Evolutionary conservation across 2,888 invertebrate species (phyloP).

Genomic region (Drosophila leonis): DNA sequence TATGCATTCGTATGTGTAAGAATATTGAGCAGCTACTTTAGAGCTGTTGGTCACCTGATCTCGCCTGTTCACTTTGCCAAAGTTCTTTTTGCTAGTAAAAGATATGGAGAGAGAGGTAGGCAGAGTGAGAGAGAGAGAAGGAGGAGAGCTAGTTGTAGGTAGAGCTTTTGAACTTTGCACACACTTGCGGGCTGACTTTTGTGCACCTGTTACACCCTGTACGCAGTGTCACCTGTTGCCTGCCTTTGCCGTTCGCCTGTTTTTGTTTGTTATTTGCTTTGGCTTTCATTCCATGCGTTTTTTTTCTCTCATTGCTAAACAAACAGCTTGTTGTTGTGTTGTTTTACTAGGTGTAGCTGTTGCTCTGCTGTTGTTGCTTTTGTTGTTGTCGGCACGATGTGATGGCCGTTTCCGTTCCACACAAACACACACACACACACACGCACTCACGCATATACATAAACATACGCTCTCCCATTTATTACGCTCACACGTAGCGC

Average conservation of each 20-base stretch:
- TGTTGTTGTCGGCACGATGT: slow-evolving; percentile 78
- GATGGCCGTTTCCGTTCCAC: slow-evolving; percentile 85
- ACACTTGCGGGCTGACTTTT: slow-evolving; percentile 31
- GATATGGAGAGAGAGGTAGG: background rate
- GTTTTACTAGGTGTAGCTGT: slow-evolving; percentile 73
- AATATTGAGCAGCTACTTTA: slow-evolving; percentile 17
- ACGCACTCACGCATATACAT: slow-evolving; percentile 13
- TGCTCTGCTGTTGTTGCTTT: slow-evolving; percentile 52
- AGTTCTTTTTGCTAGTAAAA: slow-evolving; percentile 6
- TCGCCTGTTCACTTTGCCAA: slow-evolving; percentile 22
- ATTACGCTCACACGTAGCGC: slow-evolving; percentile 19
- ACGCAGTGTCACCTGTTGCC: slow-evolving; percentile 68
- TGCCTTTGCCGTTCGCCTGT: slow-evolving; percentile 34
- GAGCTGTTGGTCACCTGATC: slow-evolving; percentile 48
- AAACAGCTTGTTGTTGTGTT: slow-evolving; percentile 77
- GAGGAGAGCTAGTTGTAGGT: background rate
- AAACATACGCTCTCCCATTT: slow-evolving; percentile 28
- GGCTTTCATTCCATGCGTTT: slow-evolving; percentile 53
- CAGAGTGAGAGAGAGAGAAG: background rate
- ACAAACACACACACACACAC: slow-evolving; percentile 15
- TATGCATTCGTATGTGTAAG: slow-evolving; percentile 2
- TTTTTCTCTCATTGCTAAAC: slow-evolving; percentile 65
- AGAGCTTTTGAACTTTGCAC: slow-evolving; percentile 44
- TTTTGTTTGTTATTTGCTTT: slow-evolving; percentile 67
- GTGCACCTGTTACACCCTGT: slow-evolving; percentile 74